phyloP scores from a whole-genome alignment of 2,888 invertebrate genomes.

The Cantharis rustica region DNA sequence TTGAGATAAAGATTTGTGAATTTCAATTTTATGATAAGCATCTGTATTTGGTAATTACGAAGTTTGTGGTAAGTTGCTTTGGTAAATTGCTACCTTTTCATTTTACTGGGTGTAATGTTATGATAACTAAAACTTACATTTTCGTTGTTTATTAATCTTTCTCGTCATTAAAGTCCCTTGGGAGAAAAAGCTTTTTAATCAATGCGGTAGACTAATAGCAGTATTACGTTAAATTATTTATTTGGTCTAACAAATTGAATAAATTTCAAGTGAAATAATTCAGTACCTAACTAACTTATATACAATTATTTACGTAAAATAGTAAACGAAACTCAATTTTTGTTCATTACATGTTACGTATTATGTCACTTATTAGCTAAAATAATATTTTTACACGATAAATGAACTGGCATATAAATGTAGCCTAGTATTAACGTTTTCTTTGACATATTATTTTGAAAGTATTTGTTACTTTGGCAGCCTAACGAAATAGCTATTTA shows the following conservation, averaged over 20 bases:
- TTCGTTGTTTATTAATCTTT: background rate
- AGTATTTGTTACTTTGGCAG: background rate
- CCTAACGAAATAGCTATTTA: background rate
- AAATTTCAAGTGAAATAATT: background rate
- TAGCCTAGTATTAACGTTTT: background rate
- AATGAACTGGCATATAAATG: background rate
- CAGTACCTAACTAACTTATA: background rate
- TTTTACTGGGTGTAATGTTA: background rate
- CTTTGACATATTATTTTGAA: background rate
- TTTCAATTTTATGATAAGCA: background rate
- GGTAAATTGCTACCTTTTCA: background rate
- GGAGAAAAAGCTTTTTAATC: background rate
- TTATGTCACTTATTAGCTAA: background rate
- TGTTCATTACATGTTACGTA: background rate
- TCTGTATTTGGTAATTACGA: background rate
- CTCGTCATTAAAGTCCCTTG: background rate
- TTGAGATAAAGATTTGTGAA: background rate
- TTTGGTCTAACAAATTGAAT: background rate
- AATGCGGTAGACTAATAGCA: background rate
- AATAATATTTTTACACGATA: conserved; percentile 1
- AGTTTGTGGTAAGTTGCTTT: background rate
- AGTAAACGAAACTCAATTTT: background rate
- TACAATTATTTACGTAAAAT: background rate
- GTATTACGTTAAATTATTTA: no score
- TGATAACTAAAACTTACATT: background rate